Evolutionary conservation across 2,797 vertebrate species (phyloP).

Genomic region (Bradypodion pumilum): DNA sequence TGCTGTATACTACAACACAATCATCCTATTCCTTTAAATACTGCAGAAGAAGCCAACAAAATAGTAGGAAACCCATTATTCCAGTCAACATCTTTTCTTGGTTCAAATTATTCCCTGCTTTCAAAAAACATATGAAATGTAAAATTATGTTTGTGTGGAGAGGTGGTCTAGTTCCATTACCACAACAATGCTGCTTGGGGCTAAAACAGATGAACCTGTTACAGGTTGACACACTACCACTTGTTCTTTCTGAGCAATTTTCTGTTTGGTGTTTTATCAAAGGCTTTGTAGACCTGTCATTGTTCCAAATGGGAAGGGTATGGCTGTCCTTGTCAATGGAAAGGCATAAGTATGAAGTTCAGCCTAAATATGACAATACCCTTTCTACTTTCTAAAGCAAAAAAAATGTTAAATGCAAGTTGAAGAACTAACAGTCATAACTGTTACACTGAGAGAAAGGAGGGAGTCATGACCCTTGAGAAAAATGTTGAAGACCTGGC

Average conservation of each 20-base stretch:
- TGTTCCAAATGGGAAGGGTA: too few relatives aligned
- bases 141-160: neutral
- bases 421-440: neutral
- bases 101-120: neutral
- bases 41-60: neutral
- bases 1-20: neutral
- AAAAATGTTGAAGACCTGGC: too few relatives aligned
- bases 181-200: neutral
- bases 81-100: neutral
- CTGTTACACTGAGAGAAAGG: too few relatives aligned
- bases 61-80: too few relatives aligned
- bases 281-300: neutral
- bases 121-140: neutral
- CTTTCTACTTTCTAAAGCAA: neutral
- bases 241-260: neutral
- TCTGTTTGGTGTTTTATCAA: neutral
- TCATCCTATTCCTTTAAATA: too few relatives aligned
- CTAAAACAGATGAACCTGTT: neutral
- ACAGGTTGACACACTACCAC: too few relatives aligned
- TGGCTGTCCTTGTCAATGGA: neutral
- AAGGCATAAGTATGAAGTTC: neutral
- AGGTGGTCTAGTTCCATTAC: neutral
- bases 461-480: too few relatives aligned
- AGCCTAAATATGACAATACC: neutral
- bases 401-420: neutral